A percentile compares a stretch with the other conserved stretches of the same genome.
phyloP scores from a whole-genome alignment of 2,888 invertebrate genomes.

The Drosophila anomelani region DNA sequence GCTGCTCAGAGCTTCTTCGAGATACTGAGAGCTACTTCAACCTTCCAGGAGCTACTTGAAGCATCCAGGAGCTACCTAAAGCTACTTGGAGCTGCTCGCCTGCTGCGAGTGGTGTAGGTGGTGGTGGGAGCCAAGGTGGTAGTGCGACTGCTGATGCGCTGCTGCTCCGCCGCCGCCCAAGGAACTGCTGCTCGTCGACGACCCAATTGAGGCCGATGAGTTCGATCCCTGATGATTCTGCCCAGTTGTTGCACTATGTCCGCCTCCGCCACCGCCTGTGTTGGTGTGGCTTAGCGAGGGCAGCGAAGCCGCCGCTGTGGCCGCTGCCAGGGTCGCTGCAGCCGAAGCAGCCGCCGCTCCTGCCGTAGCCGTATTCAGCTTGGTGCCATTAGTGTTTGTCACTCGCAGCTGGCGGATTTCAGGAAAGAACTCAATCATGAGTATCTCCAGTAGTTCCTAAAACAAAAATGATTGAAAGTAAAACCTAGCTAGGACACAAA shows the following conservation, averaged over 20 bases:
- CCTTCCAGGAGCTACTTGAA: neutral
- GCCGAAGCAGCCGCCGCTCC: conserved; percentile 64
- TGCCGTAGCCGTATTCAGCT: conserved; percentile 58
- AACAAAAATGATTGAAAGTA: neutral
- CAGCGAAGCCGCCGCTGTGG: conserved; percentile 61
- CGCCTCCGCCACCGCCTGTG: neutral
- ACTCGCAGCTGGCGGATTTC: conserved; percentile 87
- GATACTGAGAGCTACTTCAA: neutral
- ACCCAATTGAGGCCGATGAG: conserved; percentile 17
- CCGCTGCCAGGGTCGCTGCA: conserved; percentile 59
- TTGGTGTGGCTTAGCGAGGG: conserved; percentile 52
- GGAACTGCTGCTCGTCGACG: conserved; percentile 9
- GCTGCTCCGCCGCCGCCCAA: neutral
- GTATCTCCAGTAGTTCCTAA: conserved; percentile 89
- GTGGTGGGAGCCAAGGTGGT: conserved; percentile 52
- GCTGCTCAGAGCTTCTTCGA: neutral
- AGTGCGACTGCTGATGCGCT: conserved; percentile 61
- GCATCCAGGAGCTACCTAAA: neutral
- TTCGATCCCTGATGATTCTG: conserved; percentile 35
- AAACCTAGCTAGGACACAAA: neutral
- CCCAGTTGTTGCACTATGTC: conserved; percentile 1
- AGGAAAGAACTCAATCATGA: conserved; percentile 89
- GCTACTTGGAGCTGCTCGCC: conserved; percentile 52
- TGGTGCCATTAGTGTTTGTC: conserved; percentile 44
- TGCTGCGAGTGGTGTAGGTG: conserved; percentile 47